Evolutionary conservation across 64 coral and sea anemone genomes (phyloP), one percentile per base, ranked within the genome.

Genomic region (Pocillopora verrucosa): DNA sequence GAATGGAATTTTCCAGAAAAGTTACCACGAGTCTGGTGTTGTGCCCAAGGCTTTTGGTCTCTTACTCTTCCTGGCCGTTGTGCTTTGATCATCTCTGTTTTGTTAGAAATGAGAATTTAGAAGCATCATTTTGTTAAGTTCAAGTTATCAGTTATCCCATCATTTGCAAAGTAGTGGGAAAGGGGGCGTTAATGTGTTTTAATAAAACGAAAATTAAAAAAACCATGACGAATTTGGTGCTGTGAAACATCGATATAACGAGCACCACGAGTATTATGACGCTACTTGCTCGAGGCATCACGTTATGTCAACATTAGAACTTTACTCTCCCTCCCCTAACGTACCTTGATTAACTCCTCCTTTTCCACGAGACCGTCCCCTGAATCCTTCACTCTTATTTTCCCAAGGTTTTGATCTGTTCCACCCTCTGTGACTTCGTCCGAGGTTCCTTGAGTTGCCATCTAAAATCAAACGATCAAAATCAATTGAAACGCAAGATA

Each of bases 41-140:
- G 61, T 19, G 9, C 38, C 41, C 38, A 22, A 16, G 65, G 14
- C 36, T 67, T 14, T 67, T 0, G 1, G 59, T 58, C 19, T 24
- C 17, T 59, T 41, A 2, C 35, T 20, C 80, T 38, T 83, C 62
- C 35, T 19, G 10, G 17, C 4, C 80, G 15, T 83, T 83, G 80
- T n/a, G 4, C 80, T 83, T 83, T 60, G 61, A 67, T 67, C n/a
- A 16, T 63, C 41, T 83, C 80, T 83, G 80, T 34, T 7, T 81
- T 65, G 15, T 83, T 5, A 67, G 34, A 35, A 37, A 56, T 51
- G 0, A 0, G 41, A 51, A 51, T 51, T 51, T 51, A 57, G 10
- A 10, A n/a, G 67, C 67, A 70, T 70, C n/a, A 20, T 1, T n/a
- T 24, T 11, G 20, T n/a, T 1, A 70, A 0, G 4, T n/a, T 70